Percentiles rank a stretch among this genome's conserved stretches.
phyloP scores from a whole-genome alignment of 2,888 invertebrate genomes.

The Tinea pellionella region DNA sequence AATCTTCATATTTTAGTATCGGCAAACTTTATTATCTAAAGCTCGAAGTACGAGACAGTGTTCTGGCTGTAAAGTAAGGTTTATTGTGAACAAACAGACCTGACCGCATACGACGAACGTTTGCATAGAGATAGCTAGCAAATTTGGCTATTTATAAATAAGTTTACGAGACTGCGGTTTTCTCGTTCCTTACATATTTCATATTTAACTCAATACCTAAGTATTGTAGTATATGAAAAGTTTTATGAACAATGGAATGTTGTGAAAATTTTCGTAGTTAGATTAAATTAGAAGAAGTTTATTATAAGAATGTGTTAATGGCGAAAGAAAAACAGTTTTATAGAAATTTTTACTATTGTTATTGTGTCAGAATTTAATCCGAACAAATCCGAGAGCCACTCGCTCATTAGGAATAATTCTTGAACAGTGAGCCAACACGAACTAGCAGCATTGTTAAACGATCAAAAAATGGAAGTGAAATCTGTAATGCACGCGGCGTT shows the following conservation, averaged over 20 bases:
- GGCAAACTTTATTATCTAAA: slow-evolving; percentile 8
- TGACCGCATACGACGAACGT: not conserved
- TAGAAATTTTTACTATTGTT: not conserved
- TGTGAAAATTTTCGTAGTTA: not conserved
- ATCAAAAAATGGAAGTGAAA: slow-evolving; percentile 17
- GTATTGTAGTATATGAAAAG: not conserved
- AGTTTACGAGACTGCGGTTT: not conserved
- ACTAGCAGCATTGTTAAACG: slow-evolving; percentile 1
- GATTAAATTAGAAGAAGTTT: not conserved
- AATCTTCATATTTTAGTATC: slow-evolving; percentile 7
- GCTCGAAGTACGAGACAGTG: not conserved
- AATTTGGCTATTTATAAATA: not conserved
- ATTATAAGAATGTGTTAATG: not conserved
- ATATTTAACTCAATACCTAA: not conserved
- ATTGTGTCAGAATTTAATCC: not conserved
- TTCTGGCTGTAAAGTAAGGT: not conserved
- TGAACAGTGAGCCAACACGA: not conserved
- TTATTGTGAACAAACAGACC: not conserved
- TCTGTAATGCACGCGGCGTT: slow-evolving; percentile 17
- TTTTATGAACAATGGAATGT: not conserved
- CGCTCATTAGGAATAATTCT: not conserved
- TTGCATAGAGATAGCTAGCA: not conserved
- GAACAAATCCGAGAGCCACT: not conserved
- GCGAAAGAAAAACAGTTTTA: not conserved
- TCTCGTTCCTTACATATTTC: not conserved